These are phyloP conservation scores for Blastobasis adustella DNA, from an alignment of 2,888 invertebrate genomes.

Conservation along the genomic window DNA sequence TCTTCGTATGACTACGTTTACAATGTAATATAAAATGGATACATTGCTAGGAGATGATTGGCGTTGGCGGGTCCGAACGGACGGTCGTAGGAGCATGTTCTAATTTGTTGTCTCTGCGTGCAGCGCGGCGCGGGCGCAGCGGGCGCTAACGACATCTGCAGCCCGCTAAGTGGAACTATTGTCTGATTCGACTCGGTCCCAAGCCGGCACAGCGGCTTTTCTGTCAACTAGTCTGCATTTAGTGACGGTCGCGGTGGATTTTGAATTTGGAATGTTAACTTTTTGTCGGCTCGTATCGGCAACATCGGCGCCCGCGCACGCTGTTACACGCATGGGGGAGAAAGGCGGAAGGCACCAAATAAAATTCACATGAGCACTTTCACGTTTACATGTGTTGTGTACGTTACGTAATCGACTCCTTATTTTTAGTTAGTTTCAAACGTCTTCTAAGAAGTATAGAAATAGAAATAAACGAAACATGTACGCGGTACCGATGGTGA, in stretches of 20 bases:
- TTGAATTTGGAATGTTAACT: conserved; percentile 57
- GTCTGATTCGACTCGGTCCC: conserved; percentile 58
- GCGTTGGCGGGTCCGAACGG: too few species aligned
- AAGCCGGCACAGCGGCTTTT: conserved; percentile 46
- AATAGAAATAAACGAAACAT: conserved; percentile 21
- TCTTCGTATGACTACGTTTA: too few species aligned
- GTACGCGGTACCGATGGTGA: conserved; percentile 64
- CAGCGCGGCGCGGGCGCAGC: conserved; percentile 44
- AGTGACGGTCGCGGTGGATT: conserved; percentile 60
- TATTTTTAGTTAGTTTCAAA: not conserved
- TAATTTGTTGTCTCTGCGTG: conserved; percentile 51
- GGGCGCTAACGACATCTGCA: conserved; percentile 70
- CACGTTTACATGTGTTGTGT: too few species aligned
- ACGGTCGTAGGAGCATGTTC: conserved; percentile 19
- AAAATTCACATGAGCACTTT: too few species aligned
- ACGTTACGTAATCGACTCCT: too few species aligned
- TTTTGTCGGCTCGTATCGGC: conserved; percentile 29
- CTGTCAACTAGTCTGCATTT: conserved; percentile 53
- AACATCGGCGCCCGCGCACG: not conserved
- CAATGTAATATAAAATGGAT: too few species aligned
- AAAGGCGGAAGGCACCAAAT: too few species aligned
- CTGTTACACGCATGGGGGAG: too few species aligned
- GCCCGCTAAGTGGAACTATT: conserved; percentile 65
- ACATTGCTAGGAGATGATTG: too few species aligned
- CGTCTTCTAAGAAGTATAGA: not conserved